Conservation (phyloP, 1,140 invertebrate species). For the Drosophila repletoides region DNA sequence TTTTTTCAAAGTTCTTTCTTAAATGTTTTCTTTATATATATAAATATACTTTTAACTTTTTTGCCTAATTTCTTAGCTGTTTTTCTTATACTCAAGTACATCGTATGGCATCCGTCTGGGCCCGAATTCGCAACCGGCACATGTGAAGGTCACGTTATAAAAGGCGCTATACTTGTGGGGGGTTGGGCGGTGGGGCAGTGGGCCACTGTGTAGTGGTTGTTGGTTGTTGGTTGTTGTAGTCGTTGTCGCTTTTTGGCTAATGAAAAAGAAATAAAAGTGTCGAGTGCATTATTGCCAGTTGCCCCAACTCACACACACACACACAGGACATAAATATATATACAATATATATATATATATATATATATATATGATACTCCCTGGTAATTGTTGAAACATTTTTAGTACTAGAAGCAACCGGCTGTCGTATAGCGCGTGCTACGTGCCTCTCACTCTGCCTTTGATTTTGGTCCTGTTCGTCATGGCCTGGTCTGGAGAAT, state of each 20-base stretch:
- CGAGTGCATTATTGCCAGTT: conserved; percentile 78
- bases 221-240: conserved; percentile 14
- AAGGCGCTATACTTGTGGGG: conserved; percentile 8
- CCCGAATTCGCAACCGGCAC: conserved; percentile 1
- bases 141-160: conserved; percentile 53
- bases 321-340: background rate
- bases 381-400: conserved; percentile 75
- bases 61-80: background rate
- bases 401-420: conserved; percentile 50
- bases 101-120: too few relatives aligned
- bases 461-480: background rate
- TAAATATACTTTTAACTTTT: too few relatives aligned
- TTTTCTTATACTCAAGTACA: too few relatives aligned
- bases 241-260: conserved; percentile 71
- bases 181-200: background rate
- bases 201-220: conserved; percentile 17
- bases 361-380: conserved; percentile 48
- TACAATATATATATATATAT: conserved; percentile 2
- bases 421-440: conserved; percentile 34
- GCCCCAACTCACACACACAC: conserved; percentile 17
- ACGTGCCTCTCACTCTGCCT: conserved; percentile 35
- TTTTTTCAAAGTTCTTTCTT: too few relatives aligned
- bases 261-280: conserved; percentile 82
- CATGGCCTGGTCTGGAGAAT: background rate
- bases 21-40: background rate